Conservation (phyloP, 2,113 vertebrate species). For the Larimichthys crocea region DNA sequence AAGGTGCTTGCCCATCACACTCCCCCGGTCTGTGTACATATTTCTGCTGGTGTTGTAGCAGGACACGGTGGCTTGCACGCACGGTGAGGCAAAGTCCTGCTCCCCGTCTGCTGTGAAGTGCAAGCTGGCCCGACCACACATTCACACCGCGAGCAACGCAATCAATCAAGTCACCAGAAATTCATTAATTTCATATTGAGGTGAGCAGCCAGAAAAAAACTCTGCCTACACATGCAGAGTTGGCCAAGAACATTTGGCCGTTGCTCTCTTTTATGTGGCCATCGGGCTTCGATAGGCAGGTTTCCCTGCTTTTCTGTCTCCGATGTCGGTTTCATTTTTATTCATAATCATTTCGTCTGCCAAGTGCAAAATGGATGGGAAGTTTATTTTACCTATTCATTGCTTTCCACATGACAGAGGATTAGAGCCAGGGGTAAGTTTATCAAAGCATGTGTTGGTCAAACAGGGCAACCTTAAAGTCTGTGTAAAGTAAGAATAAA, state of each 20-base stretch:
- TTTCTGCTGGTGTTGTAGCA: slow-evolving; percentile 17
- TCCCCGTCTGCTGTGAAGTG: slow-evolving; percentile 36
- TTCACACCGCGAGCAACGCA: slow-evolving; percentile 44
- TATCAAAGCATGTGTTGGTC: background rate
- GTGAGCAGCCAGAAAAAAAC: slow-evolving; percentile 46
- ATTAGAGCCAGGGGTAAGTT: background rate
- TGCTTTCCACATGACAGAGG: background rate
- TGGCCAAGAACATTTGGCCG: slow-evolving; percentile 58
- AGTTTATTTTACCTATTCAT: slow-evolving; percentile 56
- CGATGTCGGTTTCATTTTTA: slow-evolving; percentile 65
- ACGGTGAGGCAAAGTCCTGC: slow-evolving; percentile 15
- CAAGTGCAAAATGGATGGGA: slow-evolving; percentile 56
- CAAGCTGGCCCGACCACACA: slow-evolving; percentile 43
- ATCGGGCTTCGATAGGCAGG: slow-evolving; percentile 41
- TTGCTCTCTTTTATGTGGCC: slow-evolving; percentile 34
- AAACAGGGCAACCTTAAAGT: background rate
- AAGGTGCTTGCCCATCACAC: slow-evolving; percentile 21
- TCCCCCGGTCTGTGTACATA: slow-evolving; percentile 13
- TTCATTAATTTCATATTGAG: slow-evolving; percentile 53
- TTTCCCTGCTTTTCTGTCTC: slow-evolving; percentile 55
- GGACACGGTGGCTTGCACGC: background rate
- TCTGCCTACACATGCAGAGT: slow-evolving; percentile 10
- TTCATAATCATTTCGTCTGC: slow-evolving; percentile 58
- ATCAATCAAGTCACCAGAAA: slow-evolving; percentile 57
- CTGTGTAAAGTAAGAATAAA: no score